Evolutionary conservation across 2,888 invertebrate species (phyloP), one percentile per base, ranked within the genome.

Genomic region (Ectemnius lituratus): DNA sequence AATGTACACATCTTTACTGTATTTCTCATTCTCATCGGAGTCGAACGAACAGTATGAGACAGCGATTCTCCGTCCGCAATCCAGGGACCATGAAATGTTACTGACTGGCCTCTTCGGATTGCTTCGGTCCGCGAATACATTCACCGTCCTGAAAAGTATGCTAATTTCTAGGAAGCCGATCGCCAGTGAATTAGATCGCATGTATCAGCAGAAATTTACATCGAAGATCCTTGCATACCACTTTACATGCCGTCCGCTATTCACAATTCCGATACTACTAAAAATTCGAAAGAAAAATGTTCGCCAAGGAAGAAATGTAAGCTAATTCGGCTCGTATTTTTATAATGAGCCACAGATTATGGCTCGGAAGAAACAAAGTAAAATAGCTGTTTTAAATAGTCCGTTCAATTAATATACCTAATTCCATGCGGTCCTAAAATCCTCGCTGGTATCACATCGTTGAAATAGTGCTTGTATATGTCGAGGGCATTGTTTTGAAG

Each of bases 401-500:
- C 11, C 37, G 0, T 37, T 37, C 37, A 8, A 37, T 37, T 6
- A 37, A 37, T 37, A 80, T 78, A 88, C 89, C 89, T 86, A 64
- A 87, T 73, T 62, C 81, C 81, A 23, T 84, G 67, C 2, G 93
- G 94, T 87, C 96, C 96, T 1, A 95, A 94, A 45, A 95, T 92
- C 0, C 95, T 94, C 1, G 95, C 94, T 0, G 94, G 92, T 66
- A 96, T 95, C 73, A 95, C 92, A 73, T 96, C 95, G 58, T 94
- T 94, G 89, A 97, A 98, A 90, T 97, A 98, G 80, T 95, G 95
- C 89, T 98, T 95, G 90, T 98, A 98, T 89, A 98, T 97, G 90
- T 98, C 97, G 52, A 98, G 93, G 0, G 98, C 96, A 91, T 97
- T 98, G 90, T 99, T 99, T 92, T 98, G 98, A 73, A 95, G 93